A percentile compares a stretch with the other conserved stretches of the same genome.
phyloP scores from a whole-genome alignment of 2,113 vertebrate genomes.

The Corythoichthys haematopterus region DNA sequence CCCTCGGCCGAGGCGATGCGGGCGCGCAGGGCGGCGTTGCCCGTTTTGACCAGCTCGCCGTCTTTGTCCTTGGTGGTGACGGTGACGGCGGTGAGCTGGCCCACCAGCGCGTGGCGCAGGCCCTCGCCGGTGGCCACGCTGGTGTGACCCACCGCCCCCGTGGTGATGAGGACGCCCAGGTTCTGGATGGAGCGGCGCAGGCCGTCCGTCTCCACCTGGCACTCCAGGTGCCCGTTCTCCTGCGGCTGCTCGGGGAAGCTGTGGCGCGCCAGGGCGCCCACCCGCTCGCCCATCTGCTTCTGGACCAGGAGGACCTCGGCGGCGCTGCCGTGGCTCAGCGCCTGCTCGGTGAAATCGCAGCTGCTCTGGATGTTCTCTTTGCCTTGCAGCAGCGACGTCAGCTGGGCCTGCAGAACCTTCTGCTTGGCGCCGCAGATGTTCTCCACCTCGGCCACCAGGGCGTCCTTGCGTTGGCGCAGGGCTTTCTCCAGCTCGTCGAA shows the following conservation, averaged over 20 bases:
- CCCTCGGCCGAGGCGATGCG: slow-evolving; percentile 77
- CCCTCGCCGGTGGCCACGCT: slow-evolving; percentile 93
- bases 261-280: slow-evolving; percentile 80
- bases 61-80: slow-evolving; percentile 94
- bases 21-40: slow-evolving; percentile 80
- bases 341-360: slow-evolving; percentile 91
- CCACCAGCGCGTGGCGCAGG: slow-evolving; percentile 85
- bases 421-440: slow-evolving; percentile 76
- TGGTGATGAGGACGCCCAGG: slow-evolving; percentile 87
- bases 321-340: slow-evolving; percentile 86
- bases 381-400: slow-evolving; percentile 85
- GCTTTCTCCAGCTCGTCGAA: slow-evolving; percentile 90
- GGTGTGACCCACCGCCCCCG: slow-evolving; percentile 83
- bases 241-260: slow-evolving; percentile 86
- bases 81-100: slow-evolving; percentile 83
- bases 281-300: slow-evolving; percentile 92
- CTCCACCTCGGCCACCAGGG: slow-evolving; percentile 79
- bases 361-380: slow-evolving; percentile 94
- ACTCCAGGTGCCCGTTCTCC: slow-evolving; percentile 88
- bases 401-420: slow-evolving; percentile 91
- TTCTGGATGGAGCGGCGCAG: slow-evolving; percentile 90
- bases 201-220: slow-evolving; percentile 86
- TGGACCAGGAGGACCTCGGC: slow-evolving; percentile 88
- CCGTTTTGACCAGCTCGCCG: slow-evolving; percentile 85
- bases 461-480: slow-evolving; percentile 82